These are phyloP conservation scores for Oreonectes daqikongensis DNA, from an alignment of 2,797 vertebrate genomes.

Conservation along the genomic window DNA sequence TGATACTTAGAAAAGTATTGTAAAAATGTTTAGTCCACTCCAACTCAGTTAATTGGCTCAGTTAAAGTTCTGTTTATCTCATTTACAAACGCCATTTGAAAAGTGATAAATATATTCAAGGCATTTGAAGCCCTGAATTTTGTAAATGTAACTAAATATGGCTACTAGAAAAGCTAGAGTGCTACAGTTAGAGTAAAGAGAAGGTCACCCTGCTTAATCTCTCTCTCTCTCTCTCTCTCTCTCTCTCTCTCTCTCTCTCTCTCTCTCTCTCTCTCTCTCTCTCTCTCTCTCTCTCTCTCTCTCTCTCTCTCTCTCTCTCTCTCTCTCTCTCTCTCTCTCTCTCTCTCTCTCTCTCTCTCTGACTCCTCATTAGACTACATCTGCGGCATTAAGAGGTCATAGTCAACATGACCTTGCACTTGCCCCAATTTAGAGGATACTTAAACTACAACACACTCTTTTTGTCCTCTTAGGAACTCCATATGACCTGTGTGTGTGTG, in stretches of 20 bases:
- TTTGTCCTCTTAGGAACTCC: not conserved
- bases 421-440: slow-evolving; percentile 27
- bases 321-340: not conserved
- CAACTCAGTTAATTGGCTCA: too few relatives aligned
- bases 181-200: not conserved
- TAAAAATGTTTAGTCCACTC: too few relatives aligned
- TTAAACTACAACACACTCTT: slow-evolving; percentile 12
- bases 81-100: too few relatives aligned
- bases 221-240: slow-evolving; percentile 7
- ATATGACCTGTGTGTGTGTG: not conserved
- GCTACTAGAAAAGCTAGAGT: not conserved
- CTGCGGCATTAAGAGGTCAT: slow-evolving; percentile 35
- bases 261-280: not conserved
- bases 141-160: too few relatives aligned
- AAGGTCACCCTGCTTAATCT: not conserved
- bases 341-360: not conserved
- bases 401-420: slow-evolving; percentile 28
- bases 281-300: slow-evolving; percentile 3
- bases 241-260: not conserved
- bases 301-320: not conserved
- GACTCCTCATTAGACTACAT: slow-evolving; percentile 39
- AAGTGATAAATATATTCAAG: too few relatives aligned
- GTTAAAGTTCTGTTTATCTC: too few relatives aligned
- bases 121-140: too few relatives aligned
- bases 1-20: too few relatives aligned